These are phyloP conservation scores for Cyprinodon brontotheroides DNA, from an alignment of 2,113 vertebrate genomes.

Conservation along the genomic window DNA sequence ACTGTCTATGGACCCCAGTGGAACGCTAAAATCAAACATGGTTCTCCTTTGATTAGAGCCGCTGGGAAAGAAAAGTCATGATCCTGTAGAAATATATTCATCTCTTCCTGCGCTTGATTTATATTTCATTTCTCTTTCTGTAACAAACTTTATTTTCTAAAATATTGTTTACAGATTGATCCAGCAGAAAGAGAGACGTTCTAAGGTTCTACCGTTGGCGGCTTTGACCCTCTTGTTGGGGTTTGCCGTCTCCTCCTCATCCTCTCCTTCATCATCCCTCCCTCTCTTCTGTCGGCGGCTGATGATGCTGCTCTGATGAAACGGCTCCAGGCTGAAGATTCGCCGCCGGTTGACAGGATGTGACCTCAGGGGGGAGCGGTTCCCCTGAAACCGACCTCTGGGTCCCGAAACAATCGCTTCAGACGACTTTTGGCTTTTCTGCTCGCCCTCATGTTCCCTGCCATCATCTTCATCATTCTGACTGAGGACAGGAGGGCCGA, in stretches of 20 bases:
- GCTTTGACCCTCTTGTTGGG: slow-evolving; percentile 17
- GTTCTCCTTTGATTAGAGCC: not conserved
- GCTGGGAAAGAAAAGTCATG: not conserved
- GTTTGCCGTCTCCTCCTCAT: not conserved
- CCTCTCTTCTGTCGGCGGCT: slow-evolving; percentile 52
- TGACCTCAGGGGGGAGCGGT: not conserved
- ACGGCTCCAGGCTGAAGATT: slow-evolving; percentile 58
- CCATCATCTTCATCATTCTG: slow-evolving; percentile 5
- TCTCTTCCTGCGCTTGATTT: not conserved
- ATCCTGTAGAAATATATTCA: not conserved
- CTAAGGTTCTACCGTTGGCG: slow-evolving; percentile 4
- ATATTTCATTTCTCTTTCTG: no score
- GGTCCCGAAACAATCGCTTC: not conserved
- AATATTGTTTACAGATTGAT: no score
- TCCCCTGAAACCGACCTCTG: slow-evolving; percentile 29
- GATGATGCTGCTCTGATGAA: slow-evolving; percentile 63
- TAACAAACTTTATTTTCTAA: not conserved
- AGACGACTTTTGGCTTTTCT: slow-evolving; percentile 16
- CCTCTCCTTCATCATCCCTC: slow-evolving; percentile 23
- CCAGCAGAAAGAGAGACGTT: not conserved
- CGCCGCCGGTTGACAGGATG: slow-evolving; percentile 2
- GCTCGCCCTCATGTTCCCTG: not conserved
- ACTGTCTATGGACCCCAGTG: not conserved
- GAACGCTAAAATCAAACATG: not conserved
- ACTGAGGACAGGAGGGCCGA: no score